These are phyloP conservation scores for Sebastes schlegelii DNA, from an alignment of 2,113 vertebrate genomes.

Conservation along the genomic window DNA sequence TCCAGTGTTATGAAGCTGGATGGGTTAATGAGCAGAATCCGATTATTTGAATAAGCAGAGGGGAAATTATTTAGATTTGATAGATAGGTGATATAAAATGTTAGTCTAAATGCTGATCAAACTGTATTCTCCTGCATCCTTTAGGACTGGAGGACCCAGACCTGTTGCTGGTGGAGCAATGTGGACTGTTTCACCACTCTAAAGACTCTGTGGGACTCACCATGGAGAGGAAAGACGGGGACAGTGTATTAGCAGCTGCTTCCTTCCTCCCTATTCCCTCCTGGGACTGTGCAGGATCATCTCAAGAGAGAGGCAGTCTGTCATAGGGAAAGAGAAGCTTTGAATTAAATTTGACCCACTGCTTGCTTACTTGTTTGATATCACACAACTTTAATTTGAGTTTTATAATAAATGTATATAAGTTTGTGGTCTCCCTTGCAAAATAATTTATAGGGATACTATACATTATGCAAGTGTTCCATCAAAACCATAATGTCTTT, in stretches of 20 bases:
- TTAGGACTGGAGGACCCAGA: constrained; percentile 48
- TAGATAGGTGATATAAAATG: not conserved
- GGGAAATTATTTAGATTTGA: not conserved
- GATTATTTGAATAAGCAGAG: not conserved
- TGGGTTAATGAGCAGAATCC: not conserved
- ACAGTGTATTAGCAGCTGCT: constrained; percentile 26
- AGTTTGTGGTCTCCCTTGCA: not conserved
- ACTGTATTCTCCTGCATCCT: constrained; percentile 4
- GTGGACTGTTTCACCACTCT: constrained; percentile 43
- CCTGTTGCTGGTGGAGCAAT: constrained; percentile 21
- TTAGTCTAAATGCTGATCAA: not conserved
- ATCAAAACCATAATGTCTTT: not conserved
- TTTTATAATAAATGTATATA: constrained; percentile 5
- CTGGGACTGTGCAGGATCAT: constrained; percentile 65
- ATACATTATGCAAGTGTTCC: constrained; percentile 14
- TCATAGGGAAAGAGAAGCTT: constrained; percentile 21
- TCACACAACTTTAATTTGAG: not conserved
- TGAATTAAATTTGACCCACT: not conserved
- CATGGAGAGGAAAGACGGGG: constrained; percentile 55
- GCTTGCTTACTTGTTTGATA: not conserved
- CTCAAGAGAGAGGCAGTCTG: constrained; percentile 42
- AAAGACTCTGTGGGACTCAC: constrained; percentile 46
- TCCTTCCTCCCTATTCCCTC: constrained; percentile 54
- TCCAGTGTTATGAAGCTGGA: not conserved
- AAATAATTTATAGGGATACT: not conserved